Conservation (phyloP, 92 coral and sea anemone genomes). For the Actinostola sp. region DNA sequence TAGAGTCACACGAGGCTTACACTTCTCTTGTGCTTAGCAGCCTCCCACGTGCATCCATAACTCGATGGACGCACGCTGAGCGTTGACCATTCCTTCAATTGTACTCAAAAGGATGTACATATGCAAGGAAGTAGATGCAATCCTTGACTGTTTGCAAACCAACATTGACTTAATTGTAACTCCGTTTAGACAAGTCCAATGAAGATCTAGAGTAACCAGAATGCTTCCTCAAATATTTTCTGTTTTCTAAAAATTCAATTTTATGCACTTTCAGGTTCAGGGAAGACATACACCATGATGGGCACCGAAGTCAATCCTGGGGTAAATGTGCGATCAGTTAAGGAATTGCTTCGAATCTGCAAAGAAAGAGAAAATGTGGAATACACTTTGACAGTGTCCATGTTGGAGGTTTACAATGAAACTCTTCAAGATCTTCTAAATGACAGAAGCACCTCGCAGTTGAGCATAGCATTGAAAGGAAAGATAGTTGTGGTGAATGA, state of each 20-base stretch:
- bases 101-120: too few relatives aligned
- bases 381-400: slow-evolving; percentile 77
- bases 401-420: slow-evolving; percentile 88
- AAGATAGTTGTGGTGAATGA: slow-evolving; percentile 69
- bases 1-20: too few relatives aligned
- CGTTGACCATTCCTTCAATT: too few relatives aligned
- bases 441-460: slow-evolving; percentile 52
- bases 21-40: too few relatives aligned
- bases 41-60: too few relatives aligned
- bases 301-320: slow-evolving; percentile 84
- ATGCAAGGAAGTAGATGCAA: too few relatives aligned
- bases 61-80: too few relatives aligned
- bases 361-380: slow-evolving; percentile 71
- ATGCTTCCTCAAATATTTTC: not conserved
- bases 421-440: slow-evolving; percentile 71
- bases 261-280: slow-evolving; percentile 54
- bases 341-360: slow-evolving; percentile 73
- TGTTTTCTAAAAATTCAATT: not conserved
- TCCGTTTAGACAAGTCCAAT: too few relatives aligned
- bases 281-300: slow-evolving; percentile 91
- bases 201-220: too few relatives aligned
- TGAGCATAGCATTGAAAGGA: slow-evolving; percentile 70
- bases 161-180: too few relatives aligned
- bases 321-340: slow-evolving; percentile 76
- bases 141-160: too few relatives aligned